Base-by-base conservation (phyloP, 2,888 invertebrate species). In the Lycocerus yunnanus region DNA sequence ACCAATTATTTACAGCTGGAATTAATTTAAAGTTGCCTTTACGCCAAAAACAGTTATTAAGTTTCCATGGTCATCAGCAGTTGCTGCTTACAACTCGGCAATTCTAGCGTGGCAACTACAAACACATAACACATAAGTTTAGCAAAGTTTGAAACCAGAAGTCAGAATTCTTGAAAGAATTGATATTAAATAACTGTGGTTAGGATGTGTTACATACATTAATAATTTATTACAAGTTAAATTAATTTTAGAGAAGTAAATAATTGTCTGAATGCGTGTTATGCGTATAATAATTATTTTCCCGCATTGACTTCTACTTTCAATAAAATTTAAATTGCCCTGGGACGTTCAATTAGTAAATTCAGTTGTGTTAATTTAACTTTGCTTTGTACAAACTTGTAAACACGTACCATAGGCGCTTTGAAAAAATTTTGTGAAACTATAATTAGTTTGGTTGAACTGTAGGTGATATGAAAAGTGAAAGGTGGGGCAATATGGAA, bases 221-320 rank as follows among this genome's bases (percentile, higher is more conserved):
- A 63, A 63, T 63, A 16, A 24, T 24, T n/a, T 24, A 61, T 63
- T 16, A 16, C 58, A 73, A 73, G 69, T 72, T 69, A 72, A 69
- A 69, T 72, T 71, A 66, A 75, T 74, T 74, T 65, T 65, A 71
- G 72, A 68, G 70, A 71, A 71, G 70, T 76, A 76, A 74, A 72
- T 69, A 68, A n/a, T 68, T 21, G 70, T 65, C 67, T 63, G 20
- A 63, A 63, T 63, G 13, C 16, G 20, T 16, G n/a, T 63, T 63
- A n/a, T 63, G 13, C n/a, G 3, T 43, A n/a, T n/a, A n/a, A 43
- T n/a, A 43, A 43, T 43, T 43, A 43, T 43, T n/a, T 43, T 43
- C 43, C n/a, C 43, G 5, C 43, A 43, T 11, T 43, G 43, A 43
- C 43, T 43, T 5, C 43, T 4, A n/a, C n/a, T 43, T 43, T 43